Evolutionary conservation across 2,113 vertebrate genomes (phyloP).

Genomic region (Jaculus jaculus): DNA sequence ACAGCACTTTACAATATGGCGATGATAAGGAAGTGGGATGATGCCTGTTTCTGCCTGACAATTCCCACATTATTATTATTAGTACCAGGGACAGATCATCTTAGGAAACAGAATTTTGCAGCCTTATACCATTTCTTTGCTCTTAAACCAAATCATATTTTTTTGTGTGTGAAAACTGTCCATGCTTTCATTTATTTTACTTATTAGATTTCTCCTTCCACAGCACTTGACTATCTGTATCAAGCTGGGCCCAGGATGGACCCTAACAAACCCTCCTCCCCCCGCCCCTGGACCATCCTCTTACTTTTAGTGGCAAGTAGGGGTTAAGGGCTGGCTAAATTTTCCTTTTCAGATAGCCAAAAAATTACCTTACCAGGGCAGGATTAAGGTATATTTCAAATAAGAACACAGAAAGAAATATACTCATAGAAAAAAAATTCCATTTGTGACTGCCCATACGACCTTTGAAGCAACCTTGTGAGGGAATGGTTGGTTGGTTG

Average conservation of each 20-base stretch:
- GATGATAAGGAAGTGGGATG: no score
- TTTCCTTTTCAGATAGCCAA: background rate
- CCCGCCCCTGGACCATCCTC: background rate
- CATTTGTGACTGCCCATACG: background rate
- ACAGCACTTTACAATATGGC: background rate
- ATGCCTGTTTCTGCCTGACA: background rate
- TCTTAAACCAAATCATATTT: background rate
- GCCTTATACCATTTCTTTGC: background rate
- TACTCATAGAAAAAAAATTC: background rate
- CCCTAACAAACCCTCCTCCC: background rate
- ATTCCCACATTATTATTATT: background rate
- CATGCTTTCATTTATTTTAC: background rate
- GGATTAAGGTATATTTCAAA: conserved; percentile 10
- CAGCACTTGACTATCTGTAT: background rate
- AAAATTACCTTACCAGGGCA: conserved; percentile 26
- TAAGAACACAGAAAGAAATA: background rate
- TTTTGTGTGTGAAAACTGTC: background rate
- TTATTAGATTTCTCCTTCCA: conserved; percentile 1
- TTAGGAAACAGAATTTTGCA: background rate
- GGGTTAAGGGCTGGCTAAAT: background rate
- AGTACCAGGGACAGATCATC: background rate
- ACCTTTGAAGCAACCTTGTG: background rate
- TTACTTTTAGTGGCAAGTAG: background rate
- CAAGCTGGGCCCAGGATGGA: background rate
- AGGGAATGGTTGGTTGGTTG: background rate